Evolutionary conservation across 2,888 invertebrate species (phyloP), one percentile per base, ranked within the genome.

Genomic region (Tuta absoluta): DNA sequence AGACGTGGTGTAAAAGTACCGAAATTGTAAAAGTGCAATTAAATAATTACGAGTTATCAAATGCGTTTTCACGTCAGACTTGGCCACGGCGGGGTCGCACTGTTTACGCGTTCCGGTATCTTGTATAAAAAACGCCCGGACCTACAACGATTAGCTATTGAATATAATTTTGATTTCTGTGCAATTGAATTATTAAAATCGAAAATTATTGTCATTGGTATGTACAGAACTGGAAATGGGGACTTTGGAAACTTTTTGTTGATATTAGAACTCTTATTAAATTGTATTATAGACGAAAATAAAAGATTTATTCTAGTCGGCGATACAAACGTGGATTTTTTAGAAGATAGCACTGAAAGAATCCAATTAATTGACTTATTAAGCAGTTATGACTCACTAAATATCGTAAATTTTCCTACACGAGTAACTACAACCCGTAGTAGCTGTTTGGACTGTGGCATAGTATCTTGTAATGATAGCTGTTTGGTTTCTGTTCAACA

Each of bases 371-470:
- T 4, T 56, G 28, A 24, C n/a, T 24, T 56, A 28, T 28, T 56
- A 56, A 23, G 4, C 2, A 21, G 24, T 10, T 56, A 56, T 14
- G 14, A 56, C 21, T 4, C 14, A 12, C 11, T 14, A n/a, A 56
- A 56, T 24, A 56, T 56, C 8, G 56, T 56, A 7, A 24, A 56
- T 12, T 56, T 56, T 28, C 24, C 12, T 56, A 56, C 56, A 3
- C 56, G 56, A 2, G 28, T 24, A n/a, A 24, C 23, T 8, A 21
- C 33, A 1, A 10, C 4, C 8, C 1, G 8, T 33, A 33, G 33
- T 33, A 33, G 33, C 10, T 33, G 8, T 4, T 8, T 33, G 8
- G 33, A 33, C 10, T 33, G 33, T 10, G 33, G 8, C 1, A 33
- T 33, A 8, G 33, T 33, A 8, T 33, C 33, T 33, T 33, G 33